Evolutionary conservation across 2,113 vertebrate genomes (phyloP).

Genomic region (Oostethus manadensis): DNA sequence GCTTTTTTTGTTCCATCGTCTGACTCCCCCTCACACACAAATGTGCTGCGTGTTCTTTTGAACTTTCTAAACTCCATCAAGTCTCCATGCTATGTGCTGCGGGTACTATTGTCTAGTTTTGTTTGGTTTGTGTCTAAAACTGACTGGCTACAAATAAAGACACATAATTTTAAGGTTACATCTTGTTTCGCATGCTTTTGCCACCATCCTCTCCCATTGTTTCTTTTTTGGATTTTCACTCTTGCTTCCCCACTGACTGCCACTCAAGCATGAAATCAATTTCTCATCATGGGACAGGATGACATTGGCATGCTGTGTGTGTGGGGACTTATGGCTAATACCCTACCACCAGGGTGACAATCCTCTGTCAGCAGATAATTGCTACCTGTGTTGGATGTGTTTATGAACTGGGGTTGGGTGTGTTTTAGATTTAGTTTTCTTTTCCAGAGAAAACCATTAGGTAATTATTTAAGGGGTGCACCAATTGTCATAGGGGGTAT

Average conservation of each 20-base stretch:
- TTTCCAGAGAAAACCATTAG: no score
- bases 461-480: no score
- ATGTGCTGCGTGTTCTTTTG: slow-evolving; percentile 43
- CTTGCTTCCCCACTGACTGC: slow-evolving; percentile 35
- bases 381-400: slow-evolving; percentile 27
- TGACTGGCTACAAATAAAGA: neutral
- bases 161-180: slow-evolving; percentile 4
- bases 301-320: slow-evolving; percentile 46
- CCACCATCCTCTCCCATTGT: slow-evolving; percentile 1
- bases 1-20: slow-evolving; percentile 36
- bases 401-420: slow-evolving; percentile 21
- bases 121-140: slow-evolving; percentile 1
- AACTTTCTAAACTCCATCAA: slow-evolving; percentile 30
- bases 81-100: slow-evolving; percentile 5
- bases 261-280: slow-evolving; percentile 54
- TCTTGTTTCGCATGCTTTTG: neutral
- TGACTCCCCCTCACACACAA: slow-evolving; percentile 20
- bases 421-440: slow-evolving; percentile 25
- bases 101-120: neutral
- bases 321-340: slow-evolving; percentile 43
- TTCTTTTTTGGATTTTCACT: slow-evolving; percentile 4
- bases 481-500: no score
- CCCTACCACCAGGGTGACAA: slow-evolving; percentile 20
- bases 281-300: slow-evolving; percentile 51
- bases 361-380: slow-evolving; percentile 27